A percentile compares a stretch with the other conserved stretches of the same genome.
These are phyloP conservation scores for Isurus oxyrinchus DNA, from an alignment of 2,113 vertebrate species.

Conservation along the genomic window DNA sequence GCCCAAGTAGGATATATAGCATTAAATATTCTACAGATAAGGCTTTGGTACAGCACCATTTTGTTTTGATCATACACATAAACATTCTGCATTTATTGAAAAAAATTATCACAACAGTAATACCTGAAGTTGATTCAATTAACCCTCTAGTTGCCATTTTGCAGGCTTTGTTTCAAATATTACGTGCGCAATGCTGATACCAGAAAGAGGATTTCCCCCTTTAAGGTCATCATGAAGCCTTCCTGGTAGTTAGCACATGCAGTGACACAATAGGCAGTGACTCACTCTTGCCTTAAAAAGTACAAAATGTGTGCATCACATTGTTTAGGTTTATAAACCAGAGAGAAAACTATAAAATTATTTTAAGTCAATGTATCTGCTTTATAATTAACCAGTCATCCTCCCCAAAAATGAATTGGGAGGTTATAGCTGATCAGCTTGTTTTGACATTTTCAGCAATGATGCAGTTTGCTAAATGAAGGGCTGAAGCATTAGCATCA, in stretches of 20 bases:
- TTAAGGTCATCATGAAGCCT: not conserved
- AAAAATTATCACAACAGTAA: conserved; percentile 31
- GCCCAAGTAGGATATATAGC: conserved; percentile 27
- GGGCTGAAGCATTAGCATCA: conserved; percentile 17
- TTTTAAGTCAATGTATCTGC: not conserved
- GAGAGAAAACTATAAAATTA: conserved; percentile 17
- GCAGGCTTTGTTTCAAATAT: not conserved
- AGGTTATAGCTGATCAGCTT: not conserved
- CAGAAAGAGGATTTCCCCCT: not conserved
- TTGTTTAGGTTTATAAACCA: conserved; percentile 15
- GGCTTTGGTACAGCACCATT: conserved; percentile 38
- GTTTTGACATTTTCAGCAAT: conserved; percentile 5
- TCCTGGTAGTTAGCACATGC: not conserved
- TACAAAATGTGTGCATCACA: conserved; percentile 24
- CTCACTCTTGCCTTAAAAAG: not conserved
- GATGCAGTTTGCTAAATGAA: not conserved
- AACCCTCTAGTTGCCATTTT: not conserved
- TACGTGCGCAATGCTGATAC: not conserved
- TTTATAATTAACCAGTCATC: not conserved
- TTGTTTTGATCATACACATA: conserved; percentile 18
- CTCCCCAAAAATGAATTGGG: conserved; percentile 1
- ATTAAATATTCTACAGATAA: conserved; percentile 35
- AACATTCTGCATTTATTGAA: conserved; percentile 24
- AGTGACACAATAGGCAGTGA: not conserved
- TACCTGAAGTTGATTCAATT: conserved; percentile 37